Evolutionary conservation across 2,888 invertebrate genomes (phyloP).

Genomic region (Ethmia dodecea): DNA sequence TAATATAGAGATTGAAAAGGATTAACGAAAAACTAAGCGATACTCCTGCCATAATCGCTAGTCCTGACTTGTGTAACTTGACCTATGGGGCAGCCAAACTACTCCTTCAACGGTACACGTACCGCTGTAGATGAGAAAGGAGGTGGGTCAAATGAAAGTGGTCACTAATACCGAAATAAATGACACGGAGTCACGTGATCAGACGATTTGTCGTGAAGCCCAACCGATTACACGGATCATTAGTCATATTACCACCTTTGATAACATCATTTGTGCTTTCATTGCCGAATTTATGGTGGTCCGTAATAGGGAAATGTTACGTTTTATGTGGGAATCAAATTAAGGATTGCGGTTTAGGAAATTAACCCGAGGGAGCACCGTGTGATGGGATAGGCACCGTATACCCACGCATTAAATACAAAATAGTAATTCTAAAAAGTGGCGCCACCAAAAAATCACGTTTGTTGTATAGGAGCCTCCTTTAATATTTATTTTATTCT

Average conservation of each 20-base stretch:
- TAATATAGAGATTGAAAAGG: conserved; percentile 24
- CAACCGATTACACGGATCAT: conserved; percentile 65
- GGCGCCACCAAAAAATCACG: too few relatives aligned
- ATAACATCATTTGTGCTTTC: conserved; percentile 57
- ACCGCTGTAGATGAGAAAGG: conserved; percentile 2
- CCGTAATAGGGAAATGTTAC: conserved; percentile 10
- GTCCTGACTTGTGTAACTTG: conserved; percentile 26
- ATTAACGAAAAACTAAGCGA: conserved; percentile 18
- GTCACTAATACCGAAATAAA: conserved; percentile 44
- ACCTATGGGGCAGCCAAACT: conserved; percentile 16
- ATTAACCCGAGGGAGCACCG: too few relatives aligned
- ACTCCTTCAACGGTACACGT: not conserved
- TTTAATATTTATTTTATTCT: too few relatives aligned
- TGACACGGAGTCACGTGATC: conserved; percentile 62
- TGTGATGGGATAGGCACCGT: too few relatives aligned
- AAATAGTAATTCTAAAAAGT: too few relatives aligned
- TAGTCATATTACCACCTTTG: conserved; percentile 72
- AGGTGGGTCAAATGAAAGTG: conserved; percentile 18
- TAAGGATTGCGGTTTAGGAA: conserved; percentile 1
- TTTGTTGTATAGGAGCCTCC: too few relatives aligned
- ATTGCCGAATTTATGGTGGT: conserved; percentile 41
- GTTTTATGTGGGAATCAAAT: conserved; percentile 20
- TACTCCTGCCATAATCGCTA: conserved; percentile 34
- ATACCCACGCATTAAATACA: too few relatives aligned
- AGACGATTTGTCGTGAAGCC: conserved; percentile 65